These are phyloP conservation scores for Chionodraco myersi DNA, from an alignment of 2,113 vertebrate genomes.

Conservation along the genomic window DNA sequence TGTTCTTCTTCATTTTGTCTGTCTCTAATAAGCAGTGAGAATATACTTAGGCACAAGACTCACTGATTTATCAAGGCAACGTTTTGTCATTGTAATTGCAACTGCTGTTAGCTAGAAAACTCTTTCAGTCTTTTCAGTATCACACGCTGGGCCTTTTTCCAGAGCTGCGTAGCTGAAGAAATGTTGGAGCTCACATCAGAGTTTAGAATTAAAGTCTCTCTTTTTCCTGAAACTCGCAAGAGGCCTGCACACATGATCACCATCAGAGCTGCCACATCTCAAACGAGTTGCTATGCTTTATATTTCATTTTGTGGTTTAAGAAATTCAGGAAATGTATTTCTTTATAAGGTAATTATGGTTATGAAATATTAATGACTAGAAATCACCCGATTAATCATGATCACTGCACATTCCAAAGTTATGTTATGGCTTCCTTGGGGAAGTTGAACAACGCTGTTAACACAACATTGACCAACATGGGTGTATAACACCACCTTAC, in stretches of 20 bases:
- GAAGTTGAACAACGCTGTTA: background rate
- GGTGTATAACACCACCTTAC: background rate
- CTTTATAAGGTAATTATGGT: background rate
- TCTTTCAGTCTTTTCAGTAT: constrained; percentile 32
- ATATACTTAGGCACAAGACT: constrained; percentile 53
- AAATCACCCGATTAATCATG: background rate
- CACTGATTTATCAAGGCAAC: constrained; percentile 70
- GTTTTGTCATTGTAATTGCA: constrained; percentile 63
- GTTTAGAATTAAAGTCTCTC: background rate
- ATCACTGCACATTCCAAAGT: background rate
- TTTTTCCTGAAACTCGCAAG: background rate
- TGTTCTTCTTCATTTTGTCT: constrained; percentile 71
- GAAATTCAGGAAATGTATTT: background rate
- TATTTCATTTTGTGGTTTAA: background rate
- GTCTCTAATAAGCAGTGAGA: constrained; percentile 69
- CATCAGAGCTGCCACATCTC: background rate
- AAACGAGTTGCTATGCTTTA: background rate
- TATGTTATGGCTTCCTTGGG: background rate
- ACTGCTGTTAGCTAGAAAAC: constrained; percentile 60
- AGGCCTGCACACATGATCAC: background rate
- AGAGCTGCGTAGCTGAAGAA: constrained; percentile 27
- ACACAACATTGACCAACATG: background rate
- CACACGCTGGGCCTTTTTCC: constrained; percentile 40
- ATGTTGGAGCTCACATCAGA: constrained; percentile 17
- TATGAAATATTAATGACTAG: background rate